Evolutionary conservation across 2,797 vertebrate species (phyloP), one percentile per base, ranked within the genome.

Genomic region (Hirundo rustica): DNA sequence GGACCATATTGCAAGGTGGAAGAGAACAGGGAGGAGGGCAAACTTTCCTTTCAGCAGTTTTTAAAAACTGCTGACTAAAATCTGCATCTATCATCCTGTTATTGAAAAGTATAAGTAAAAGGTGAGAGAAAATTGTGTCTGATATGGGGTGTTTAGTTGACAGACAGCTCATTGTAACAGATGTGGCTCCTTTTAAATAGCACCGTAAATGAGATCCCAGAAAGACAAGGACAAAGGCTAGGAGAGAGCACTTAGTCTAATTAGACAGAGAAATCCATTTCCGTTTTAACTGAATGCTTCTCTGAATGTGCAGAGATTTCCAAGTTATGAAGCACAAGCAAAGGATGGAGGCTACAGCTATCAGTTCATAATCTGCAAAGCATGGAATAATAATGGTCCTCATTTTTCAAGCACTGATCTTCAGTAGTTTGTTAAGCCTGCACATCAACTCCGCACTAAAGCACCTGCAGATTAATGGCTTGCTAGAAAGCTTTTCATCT

Each of bases 231-330:
- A 93, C 96, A 95, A 95, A 96, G 92, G 93, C 88, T 92, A 92
- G 95, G 91, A 91, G 76, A 88, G 88, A 93, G 76, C 94, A 93
- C 96, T 96, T 97, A 94, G 83, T 92, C 94, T 96, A 95, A 96
- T 97, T 96, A 96, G 91, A 92, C 93, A 92, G 64, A 91, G 93
- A 94, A 96, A 95, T 95, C 94, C 85, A 95, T 96, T 96, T 96
- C 85, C 42, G 80, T 96, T 96, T 91, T 82, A 93, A 65, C 76
- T 67, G 85, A 96, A 90, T 79, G 77, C 67, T 92, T 44, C 47
- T 90, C 76, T 86, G 92, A 94, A 90, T 96, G 91, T 90, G 79
- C 91, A 91, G 93, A 96, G 85, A 88, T 88, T 95, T 96, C 88
- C 91, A 90, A 88, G 79, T 93, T 93, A 88, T 10, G 44, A 93